A percentile compares a stretch with the other conserved stretches of the same genome.
phyloP scores from a whole-genome alignment of 2,888 invertebrate genomes.

The Eupithecia vulgata region DNA sequence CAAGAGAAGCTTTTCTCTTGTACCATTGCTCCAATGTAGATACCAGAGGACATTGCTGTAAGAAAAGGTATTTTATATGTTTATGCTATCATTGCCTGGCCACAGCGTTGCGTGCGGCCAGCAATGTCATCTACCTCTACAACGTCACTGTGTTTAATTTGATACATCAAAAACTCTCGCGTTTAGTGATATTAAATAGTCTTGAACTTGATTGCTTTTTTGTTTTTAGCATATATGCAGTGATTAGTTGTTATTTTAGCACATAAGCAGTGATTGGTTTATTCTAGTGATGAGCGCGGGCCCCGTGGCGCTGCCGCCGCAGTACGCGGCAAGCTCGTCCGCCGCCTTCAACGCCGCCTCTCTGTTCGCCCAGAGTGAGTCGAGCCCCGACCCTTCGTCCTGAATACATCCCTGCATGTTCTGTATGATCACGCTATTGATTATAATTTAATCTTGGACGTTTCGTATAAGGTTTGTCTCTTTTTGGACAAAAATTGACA shows the following conservation, averaged over 20 bases:
- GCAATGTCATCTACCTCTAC: background rate
- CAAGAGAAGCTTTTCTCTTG: background rate
- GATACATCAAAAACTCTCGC: background rate
- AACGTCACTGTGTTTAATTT: background rate
- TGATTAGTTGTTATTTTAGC: background rate
- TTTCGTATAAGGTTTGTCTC: background rate
- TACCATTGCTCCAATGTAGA: background rate
- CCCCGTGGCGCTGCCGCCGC: conserved; percentile 52
- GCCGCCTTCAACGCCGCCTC: conserved; percentile 89
- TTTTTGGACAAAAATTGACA: background rate
- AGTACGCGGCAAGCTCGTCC: conserved; percentile 72
- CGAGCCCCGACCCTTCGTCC: conserved; percentile 16
- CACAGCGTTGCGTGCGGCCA: background rate
- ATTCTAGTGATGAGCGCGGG: conserved; percentile 48
- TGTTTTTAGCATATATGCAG: background rate
- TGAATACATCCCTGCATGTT: conserved; percentile 25
- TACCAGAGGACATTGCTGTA: background rate
- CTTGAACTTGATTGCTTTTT: background rate
- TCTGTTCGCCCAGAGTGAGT: conserved; percentile 94
- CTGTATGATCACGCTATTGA: conserved; percentile 10
- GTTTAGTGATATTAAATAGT: background rate
- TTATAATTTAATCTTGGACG: background rate
- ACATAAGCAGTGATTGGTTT: conserved; percentile 19
- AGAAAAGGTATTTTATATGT: no score
- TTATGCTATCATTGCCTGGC: background rate